phyloP scores from a whole-genome alignment of 92 coral and sea anemone species.

The Porites divaricata region DNA sequence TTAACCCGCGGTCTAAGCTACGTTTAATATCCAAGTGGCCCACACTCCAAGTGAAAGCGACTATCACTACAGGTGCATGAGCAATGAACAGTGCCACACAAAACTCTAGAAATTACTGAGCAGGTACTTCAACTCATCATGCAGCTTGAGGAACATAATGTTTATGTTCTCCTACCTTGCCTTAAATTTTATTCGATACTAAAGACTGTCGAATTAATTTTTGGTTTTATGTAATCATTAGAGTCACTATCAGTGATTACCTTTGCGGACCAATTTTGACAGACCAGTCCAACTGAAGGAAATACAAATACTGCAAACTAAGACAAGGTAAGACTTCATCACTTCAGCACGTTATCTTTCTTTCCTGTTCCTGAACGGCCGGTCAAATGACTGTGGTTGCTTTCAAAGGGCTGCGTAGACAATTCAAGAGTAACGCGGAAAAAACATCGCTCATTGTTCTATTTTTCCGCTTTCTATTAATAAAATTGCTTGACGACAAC shows the following conservation, averaged over 20 bases:
- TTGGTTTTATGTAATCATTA: neutral
- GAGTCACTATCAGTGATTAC: neutral
- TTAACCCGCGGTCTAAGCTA: too few relatives aligned
- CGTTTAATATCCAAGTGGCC: too few relatives aligned
- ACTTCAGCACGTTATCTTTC: neutral
- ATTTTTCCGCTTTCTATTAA: constrained; percentile 9
- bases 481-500: neutral
- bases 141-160: too few relatives aligned
- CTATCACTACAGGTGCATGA: too few relatives aligned
- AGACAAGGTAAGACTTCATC: neutral
- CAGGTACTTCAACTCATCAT: too few relatives aligned
- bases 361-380: neutral
- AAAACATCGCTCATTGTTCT: constrained; percentile 21
- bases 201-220: too few relatives aligned
- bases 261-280: neutral
- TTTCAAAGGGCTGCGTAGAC: neutral
- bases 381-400: neutral
- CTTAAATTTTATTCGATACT: too few relatives aligned
- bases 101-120: too few relatives aligned
- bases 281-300: neutral
- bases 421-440: constrained; percentile 24
- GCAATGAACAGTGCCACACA: too few relatives aligned
- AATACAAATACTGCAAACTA: neutral
- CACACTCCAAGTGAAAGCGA: too few relatives aligned
- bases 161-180: too few relatives aligned